phyloP scores from a whole-genome alignment of 2,888 invertebrate species.

The Alsophila aescularia region DNA sequence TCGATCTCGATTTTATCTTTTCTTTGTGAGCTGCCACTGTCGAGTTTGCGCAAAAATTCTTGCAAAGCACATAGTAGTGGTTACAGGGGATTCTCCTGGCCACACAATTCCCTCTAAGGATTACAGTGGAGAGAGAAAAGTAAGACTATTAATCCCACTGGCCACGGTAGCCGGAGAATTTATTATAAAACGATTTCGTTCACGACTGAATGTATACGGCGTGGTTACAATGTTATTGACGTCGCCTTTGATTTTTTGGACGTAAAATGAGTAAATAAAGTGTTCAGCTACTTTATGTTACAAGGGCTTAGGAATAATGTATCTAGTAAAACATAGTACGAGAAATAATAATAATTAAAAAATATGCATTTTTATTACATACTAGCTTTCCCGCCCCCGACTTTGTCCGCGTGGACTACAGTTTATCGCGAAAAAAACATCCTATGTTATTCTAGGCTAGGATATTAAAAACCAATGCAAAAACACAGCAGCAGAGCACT shows the following conservation, averaged over 20 bases:
- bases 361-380: no score
- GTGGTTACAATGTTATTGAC: slow-evolving; percentile 22
- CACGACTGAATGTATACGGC: slow-evolving; percentile 35
- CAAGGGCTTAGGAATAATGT: no score
- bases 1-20: slow-evolving; percentile 33
- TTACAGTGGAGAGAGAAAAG: slow-evolving; percentile 78
- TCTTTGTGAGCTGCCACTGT: slow-evolving; percentile 23
- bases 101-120: slow-evolving; percentile 79
- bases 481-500: no score
- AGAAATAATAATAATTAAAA: no score
- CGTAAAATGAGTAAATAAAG: no score
- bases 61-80: slow-evolving; percentile 57
- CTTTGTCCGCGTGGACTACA: no score
- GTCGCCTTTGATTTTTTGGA: background rate
- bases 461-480: no score
- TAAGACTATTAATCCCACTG: slow-evolving; percentile 82
- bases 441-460: no score
- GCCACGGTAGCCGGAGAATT: slow-evolving; percentile 72
- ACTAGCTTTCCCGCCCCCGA: no score
- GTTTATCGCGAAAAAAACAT: no score
- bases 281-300: no score
- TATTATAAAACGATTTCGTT: slow-evolving; percentile 78
- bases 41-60: slow-evolving; percentile 37
- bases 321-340: no score
- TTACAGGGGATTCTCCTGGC: slow-evolving; percentile 65